These are phyloP conservation scores for Neoseiulus cucumeris DNA, from an alignment of 1,140 invertebrate species.

Conservation along the genomic window DNA sequence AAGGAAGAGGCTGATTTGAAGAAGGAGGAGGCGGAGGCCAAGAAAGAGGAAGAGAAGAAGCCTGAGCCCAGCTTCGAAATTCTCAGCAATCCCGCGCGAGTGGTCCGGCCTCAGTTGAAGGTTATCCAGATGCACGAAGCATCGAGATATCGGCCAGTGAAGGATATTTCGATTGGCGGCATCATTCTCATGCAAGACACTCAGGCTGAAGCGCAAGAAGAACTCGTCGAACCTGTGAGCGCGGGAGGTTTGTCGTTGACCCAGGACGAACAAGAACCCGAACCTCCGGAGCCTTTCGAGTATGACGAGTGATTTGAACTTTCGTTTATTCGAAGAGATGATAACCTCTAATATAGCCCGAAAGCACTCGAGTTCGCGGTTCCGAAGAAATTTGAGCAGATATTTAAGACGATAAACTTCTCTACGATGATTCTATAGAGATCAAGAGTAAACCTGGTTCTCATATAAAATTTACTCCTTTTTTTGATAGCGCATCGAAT, in stretches of 20 bases:
- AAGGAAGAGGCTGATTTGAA: slow-evolving; percentile 32
- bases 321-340: too few relatives aligned
- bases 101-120: slow-evolving; percentile 74
- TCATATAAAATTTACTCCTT: too few relatives aligned
- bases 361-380: too few relatives aligned
- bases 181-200: slow-evolving; percentile 67
- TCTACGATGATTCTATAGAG: too few relatives aligned
- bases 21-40: slow-evolving; percentile 44
- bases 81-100: slow-evolving; percentile 74
- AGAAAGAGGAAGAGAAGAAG: slow-evolving; percentile 43
- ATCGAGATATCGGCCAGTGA: slow-evolving; percentile 58
- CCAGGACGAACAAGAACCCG: slow-evolving; percentile 80
- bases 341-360: too few relatives aligned
- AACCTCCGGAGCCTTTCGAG: slow-evolving; percentile 90
- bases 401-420: too few relatives aligned
- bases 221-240: slow-evolving; percentile 79
- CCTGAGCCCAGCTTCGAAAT: slow-evolving; percentile 67
- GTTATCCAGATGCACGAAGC: slow-evolving; percentile 58
- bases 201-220: slow-evolving; percentile 52
- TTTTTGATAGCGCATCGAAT: too few relatives aligned
- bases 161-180: slow-evolving; percentile 70
- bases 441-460: too few relatives aligned
- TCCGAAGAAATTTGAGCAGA: too few relatives aligned
- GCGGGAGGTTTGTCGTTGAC: slow-evolving; percentile 74
- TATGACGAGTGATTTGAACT: slow-evolving; percentile 42